Base-by-base conservation (phyloP, 2,888 invertebrate genomes). In the Rutpela maculata region DNA sequence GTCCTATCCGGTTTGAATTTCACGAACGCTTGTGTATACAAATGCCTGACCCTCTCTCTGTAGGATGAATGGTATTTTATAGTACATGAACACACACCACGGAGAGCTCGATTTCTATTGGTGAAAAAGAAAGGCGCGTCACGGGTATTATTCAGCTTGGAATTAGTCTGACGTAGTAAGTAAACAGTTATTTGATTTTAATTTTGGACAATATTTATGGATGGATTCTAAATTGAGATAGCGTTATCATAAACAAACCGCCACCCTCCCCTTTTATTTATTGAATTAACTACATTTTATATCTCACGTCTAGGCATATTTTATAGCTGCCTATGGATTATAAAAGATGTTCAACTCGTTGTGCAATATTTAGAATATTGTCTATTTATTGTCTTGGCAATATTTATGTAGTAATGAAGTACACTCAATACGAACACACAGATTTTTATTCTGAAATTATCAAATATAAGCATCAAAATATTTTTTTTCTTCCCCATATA, bases 41-140 rank as follows among this genome's bases (percentile, higher is more conserved):
- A 26, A 26, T 60, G 63, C 67, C 72, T 55, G 56, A 62, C 76
- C 70, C 63, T 73, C 63, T 11, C 11, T 67, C 18, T 69, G 43
- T 18, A 50, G 43, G 26, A 35, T 38, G 72, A 55, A 74, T 69
- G 67, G 69, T 77, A 55, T 77, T 80, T 74, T 77, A 74, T 79
- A 76, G 62, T 68, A n/a, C 10, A 35, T 57, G 56, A 17, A 70
- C n/a, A 59, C 67, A 67, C 70, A 38, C 18, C 70, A 38, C 10
- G 18, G 22, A 35, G 31, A 35, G 35, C 17, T 57, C 26, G 26
- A n/a, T 70, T 56, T 17, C 62, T 60, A 81, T 81, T 81, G 81
- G 81, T 66, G 31, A 15, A 65, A 69, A 69, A 19, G 17, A 77
- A 63, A 74, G 81, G 81, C 80, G 70, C 76, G 81, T 70, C 57